Percentiles rank a stretch among this genome's conserved stretches.
phyloP scores from a whole-genome alignment of 1,140 invertebrate species.

The Drosophila arawakana region DNA sequence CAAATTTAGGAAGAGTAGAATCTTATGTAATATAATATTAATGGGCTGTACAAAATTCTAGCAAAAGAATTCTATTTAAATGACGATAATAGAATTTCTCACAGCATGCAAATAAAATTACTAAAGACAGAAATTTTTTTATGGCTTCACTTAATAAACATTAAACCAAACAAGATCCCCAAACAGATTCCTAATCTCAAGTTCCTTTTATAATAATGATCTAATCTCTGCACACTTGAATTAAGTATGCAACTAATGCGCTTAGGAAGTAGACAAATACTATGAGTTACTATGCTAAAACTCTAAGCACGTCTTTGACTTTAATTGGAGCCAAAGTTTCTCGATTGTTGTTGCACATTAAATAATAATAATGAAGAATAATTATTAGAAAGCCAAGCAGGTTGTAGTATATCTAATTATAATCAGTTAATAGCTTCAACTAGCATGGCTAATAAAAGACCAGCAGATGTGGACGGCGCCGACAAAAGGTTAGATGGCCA shows the following conservation, averaged over 20 bases:
- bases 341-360: conserved; percentile 11
- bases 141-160: not conserved
- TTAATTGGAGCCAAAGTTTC: conserved; percentile 9
- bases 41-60: not conserved
- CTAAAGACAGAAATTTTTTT: too few relatives aligned
- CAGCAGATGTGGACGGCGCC: not conserved
- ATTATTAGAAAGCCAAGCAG: conserved; percentile 35
- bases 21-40: not conserved
- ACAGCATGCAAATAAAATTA: too few relatives aligned
- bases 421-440: conserved; percentile 24
- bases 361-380: conserved; percentile 18
- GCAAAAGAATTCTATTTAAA: too few relatives aligned
- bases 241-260: conserved; percentile 17
- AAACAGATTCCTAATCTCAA: not conserved
- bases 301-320: conserved; percentile 21
- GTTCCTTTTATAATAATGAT: conserved; percentile 2
- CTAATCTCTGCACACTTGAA: not conserved
- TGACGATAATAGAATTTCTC: too few relatives aligned
- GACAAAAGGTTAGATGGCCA: conserved; percentile 51
- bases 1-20: not conserved
- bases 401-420: conserved; percentile 47
- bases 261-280: conserved; percentile 23
- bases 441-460: conserved; percentile 34
- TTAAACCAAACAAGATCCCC: not conserved
- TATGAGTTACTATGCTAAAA: conserved; percentile 5